Conservation (phyloP, 2,888 invertebrate species). For the Lapara coniferarum region DNA sequence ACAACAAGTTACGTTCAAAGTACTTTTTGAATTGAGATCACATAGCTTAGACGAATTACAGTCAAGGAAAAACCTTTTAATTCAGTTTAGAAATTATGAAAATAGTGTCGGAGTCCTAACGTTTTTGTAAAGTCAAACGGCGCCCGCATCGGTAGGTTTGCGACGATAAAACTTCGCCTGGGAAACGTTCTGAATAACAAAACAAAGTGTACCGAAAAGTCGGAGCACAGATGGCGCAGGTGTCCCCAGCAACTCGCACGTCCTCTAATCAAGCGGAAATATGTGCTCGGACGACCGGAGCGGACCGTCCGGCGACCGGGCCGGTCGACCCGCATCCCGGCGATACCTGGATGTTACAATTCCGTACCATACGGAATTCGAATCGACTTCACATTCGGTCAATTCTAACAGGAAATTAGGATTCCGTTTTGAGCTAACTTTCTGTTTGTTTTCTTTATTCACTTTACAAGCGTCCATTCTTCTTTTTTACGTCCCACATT, state of each 20-base stretch:
- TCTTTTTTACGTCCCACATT: slow-evolving; percentile 31
- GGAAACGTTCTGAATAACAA: slow-evolving; percentile 62
- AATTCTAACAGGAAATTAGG: slow-evolving; percentile 58
- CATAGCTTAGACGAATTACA: background rate
- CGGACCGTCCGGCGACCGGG: slow-evolving; percentile 45
- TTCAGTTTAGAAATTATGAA: slow-evolving; percentile 3
- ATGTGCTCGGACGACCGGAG: slow-evolving; percentile 67
- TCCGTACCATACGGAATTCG: slow-evolving; percentile 53
- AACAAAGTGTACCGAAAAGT: slow-evolving; percentile 75
- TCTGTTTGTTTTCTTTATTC: slow-evolving; percentile 54
- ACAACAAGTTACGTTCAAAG: slow-evolving; percentile 37
- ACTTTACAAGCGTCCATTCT: slow-evolving; percentile 31
- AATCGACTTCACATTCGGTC: slow-evolving; percentile 60
- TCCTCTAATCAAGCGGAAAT: slow-evolving; percentile 81
- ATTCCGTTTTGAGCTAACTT: slow-evolving; percentile 53
- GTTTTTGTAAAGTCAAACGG: slow-evolving; percentile 61
- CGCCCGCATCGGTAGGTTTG: slow-evolving; percentile 65
- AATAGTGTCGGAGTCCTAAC: slow-evolving; percentile 25
- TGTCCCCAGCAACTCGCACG: slow-evolving; percentile 68
- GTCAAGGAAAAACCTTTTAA: background rate
- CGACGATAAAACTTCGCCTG: slow-evolving; percentile 69
- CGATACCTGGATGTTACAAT: slow-evolving; percentile 54
- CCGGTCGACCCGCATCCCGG: slow-evolving; percentile 52
- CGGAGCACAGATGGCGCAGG: slow-evolving; percentile 69
- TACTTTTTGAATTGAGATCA: background rate